Evolutionary conservation across 2,888 invertebrate genomes (phyloP).

Genomic region (Pomacea canaliculata): DNA sequence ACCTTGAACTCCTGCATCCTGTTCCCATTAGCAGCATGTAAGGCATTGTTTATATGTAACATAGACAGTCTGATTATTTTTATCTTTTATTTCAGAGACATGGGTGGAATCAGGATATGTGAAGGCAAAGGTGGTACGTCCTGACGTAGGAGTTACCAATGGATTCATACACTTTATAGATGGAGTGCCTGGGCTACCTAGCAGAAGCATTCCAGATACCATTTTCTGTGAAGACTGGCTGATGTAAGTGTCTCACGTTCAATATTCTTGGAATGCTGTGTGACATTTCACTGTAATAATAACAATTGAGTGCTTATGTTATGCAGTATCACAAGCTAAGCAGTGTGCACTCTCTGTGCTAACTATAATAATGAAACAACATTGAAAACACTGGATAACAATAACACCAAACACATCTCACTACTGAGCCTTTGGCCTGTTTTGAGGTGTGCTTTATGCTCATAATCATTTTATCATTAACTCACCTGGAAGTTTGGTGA

Average conservation of each 20-base stretch:
- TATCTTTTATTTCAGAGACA: constrained; percentile 73
- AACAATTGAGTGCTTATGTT: not conserved
- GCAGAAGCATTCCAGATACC: constrained; percentile 34
- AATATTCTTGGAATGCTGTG: no score
- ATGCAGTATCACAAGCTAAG: no score
- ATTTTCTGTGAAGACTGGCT: constrained; percentile 40
- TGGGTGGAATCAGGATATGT: constrained; percentile 94
- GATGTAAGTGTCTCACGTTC: constrained; percentile 21
- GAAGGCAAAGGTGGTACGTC: constrained; percentile 87
- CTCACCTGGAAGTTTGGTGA: no score
- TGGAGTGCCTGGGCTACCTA: constrained; percentile 45
- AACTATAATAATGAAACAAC: not conserved
- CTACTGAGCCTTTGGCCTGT: no score
- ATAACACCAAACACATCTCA: no score
- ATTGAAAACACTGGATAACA: no score
- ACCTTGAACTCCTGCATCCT: no score
- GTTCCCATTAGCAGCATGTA: not conserved
- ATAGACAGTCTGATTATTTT: not conserved
- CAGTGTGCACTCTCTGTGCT: not conserved
- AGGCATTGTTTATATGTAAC: not conserved
- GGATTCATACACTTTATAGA: constrained; percentile 53
- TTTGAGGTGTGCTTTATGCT: no score
- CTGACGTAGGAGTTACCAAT: constrained; percentile 77
- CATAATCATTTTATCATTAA: no score
- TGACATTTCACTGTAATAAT: no score